These are phyloP conservation scores for Drosophila emarginata DNA, from an alignment of 2,888 invertebrate species.

Conservation along the genomic window DNA sequence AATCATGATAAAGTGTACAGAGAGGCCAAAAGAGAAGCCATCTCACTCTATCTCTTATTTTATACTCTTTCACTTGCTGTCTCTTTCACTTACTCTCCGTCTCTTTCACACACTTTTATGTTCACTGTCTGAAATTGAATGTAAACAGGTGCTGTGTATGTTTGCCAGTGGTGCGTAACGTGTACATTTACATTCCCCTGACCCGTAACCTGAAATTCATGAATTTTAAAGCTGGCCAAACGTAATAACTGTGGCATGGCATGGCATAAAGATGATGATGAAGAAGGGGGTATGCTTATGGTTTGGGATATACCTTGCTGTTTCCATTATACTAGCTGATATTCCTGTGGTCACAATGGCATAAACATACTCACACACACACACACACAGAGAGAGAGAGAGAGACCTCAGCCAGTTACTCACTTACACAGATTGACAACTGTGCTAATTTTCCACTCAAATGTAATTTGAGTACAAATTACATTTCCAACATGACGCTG, in stretches of 20 bases:
- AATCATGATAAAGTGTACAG: constrained; percentile 26
- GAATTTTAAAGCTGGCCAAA: constrained; percentile 67
- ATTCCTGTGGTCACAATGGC: constrained; percentile 36
- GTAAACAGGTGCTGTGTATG: constrained; percentile 51
- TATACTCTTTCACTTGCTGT: background rate
- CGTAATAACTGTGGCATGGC: constrained; percentile 11
- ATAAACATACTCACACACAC: constrained; percentile 27
- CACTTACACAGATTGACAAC: constrained; percentile 68
- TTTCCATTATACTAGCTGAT: constrained; percentile 28
- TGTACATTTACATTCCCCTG: constrained; percentile 8
- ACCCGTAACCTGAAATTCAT: constrained; percentile 50
- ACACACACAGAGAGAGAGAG: constrained; percentile 25
- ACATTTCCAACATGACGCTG: constrained; percentile 66
- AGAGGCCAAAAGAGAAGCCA: constrained; percentile 22
- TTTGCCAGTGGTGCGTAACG: constrained; percentile 7
- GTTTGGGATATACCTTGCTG: background rate
- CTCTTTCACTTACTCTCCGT: background rate
- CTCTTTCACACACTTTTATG: constrained; percentile 9
- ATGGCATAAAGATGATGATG: too few species aligned
- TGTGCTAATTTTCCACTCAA: constrained; percentile 71
- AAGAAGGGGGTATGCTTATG: background rate
- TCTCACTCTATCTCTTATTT: background rate
- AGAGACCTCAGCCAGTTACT: constrained; percentile 6
- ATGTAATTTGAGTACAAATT: constrained; percentile 72
- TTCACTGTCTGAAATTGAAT: constrained; percentile 59